Evolutionary conservation across 1,140 invertebrate species (phyloP), one percentile per base, ranked within the genome.

Genomic region (Branchinecta lynchi): DNA sequence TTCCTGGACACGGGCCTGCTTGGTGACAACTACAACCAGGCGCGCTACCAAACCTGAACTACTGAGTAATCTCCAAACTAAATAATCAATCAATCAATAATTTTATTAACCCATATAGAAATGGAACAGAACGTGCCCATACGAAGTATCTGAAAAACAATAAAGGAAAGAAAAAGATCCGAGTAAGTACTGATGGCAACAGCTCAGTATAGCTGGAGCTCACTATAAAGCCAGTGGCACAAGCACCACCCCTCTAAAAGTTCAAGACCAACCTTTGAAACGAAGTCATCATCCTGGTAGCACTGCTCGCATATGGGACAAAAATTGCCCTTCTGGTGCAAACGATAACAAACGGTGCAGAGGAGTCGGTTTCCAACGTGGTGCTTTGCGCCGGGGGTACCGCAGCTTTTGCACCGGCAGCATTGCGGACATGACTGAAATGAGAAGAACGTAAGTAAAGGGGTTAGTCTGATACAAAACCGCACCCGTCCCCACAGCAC

Each of bases 251-350:
- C 32, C 32, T 32, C 32, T 32, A 5, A 32, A 32, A 32, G 32
- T 32, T 32, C 66, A 51, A 44, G 66, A 71, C 71, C 71, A 72
- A 89, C 87, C 83, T 93, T 92, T 68, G 89, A 87, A 75, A 92
- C 89, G 80, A 88, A 93, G 77, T 94, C 92, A 77, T 94, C 91
- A 80, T 94, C 91, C 73, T 92, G 87, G 79, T 95, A 95, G 78
- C 89, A 93, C 71, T 87, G 87, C 76, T 93, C 87, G 80, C 93
- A 96, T 0, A 95, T 80, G 0, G 92, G 92, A 80, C 93, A 96
- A 77, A 86, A 94, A 76, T 93, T 94, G 74, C 91, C 92, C 78
- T 89, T 88, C 74, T 93, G 89, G 72, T 90, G 84, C 45, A 93
- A 81, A 75, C 89, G 87, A 75, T 93, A 91, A 78, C 93, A 96